These are phyloP conservation scores for Drosophila sordidapex DNA, from an alignment of 2,888 invertebrate species.

Conservation along the genomic window DNA sequence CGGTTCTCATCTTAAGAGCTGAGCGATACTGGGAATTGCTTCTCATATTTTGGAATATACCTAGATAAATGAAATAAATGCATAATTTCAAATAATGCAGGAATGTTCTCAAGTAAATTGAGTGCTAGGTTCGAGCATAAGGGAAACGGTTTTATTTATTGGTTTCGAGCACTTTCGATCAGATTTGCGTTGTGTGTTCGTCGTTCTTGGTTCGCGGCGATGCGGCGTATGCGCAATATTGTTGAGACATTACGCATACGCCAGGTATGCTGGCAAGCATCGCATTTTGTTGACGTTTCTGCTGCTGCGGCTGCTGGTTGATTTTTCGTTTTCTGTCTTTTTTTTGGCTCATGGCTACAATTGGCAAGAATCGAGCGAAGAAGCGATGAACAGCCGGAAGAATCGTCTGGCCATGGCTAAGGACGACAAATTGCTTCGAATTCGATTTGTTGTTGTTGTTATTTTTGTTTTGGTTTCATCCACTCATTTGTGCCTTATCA, in stretches of 20 bases:
- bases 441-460: slow-evolving; percentile 5
- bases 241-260: slow-evolving; percentile 59
- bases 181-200: not conserved
- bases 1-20: slow-evolving; percentile 16
- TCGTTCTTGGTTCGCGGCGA: not conserved
- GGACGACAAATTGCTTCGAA: slow-evolving; percentile 57
- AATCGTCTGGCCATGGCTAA: slow-evolving; percentile 62
- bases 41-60: too few relatives aligned
- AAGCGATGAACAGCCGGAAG: slow-evolving; percentile 31
- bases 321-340: not conserved
- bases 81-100: not conserved
- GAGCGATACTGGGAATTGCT: slow-evolving; percentile 10
- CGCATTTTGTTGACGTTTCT: slow-evolving; percentile 24
- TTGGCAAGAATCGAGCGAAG: slow-evolving; percentile 32
- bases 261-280: slow-evolving; percentile 49
- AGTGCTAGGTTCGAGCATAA: not conserved
- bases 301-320: not conserved
- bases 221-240: slow-evolving; percentile 55
- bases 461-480: slow-evolving; percentile 15
- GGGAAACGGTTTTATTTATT: not conserved
- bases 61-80: too few relatives aligned
- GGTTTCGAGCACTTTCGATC: slow-evolving; percentile 6
- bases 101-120: not conserved
- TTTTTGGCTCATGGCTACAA: slow-evolving; percentile 47
- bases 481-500: slow-evolving; percentile 51